Percentiles rank a stretch among this genome's conserved stretches.
Evolutionary conservation across 2,113 vertebrate genomes (phyloP).

Genomic region (Miniopterus natalensis): DNA sequence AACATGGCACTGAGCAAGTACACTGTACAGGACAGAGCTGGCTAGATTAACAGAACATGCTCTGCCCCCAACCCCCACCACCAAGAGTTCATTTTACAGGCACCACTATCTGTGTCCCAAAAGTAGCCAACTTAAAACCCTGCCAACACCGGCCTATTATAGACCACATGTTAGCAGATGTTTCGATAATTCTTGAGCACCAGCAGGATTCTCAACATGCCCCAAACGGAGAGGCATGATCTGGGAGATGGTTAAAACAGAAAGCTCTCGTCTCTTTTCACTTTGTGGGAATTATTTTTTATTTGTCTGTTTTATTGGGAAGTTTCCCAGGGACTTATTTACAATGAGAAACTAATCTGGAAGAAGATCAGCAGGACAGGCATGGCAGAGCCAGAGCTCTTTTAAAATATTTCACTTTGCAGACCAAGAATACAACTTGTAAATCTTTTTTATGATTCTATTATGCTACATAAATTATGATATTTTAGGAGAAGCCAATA

Average conservation of each 20-base stretch:
- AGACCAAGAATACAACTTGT: conserved; percentile 37
- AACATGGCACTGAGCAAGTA: neutral
- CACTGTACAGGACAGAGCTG: neutral
- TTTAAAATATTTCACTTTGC: conserved; percentile 43
- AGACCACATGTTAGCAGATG: neutral
- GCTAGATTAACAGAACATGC: neutral
- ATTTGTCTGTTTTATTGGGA: conserved; percentile 23
- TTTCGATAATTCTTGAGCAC: neutral
- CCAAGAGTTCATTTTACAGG: conserved; percentile 28
- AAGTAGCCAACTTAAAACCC: conserved; percentile 13
- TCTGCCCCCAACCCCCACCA: neutral
- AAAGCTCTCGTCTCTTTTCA: conserved; percentile 16
- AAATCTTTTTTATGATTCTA: conserved; percentile 57
- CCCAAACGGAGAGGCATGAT: neutral
- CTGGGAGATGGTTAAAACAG: neutral
- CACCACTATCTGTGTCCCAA: conserved; percentile 24
- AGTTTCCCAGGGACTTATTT: conserved; percentile 47
- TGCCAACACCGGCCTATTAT: neutral
- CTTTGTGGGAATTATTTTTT: conserved; percentile 52
- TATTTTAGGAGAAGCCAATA: conserved; percentile 56
- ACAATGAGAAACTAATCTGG: conserved; percentile 3
- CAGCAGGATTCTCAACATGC: neutral
- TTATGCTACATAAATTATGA: conserved; percentile 51
- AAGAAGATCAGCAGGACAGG: conserved; percentile 11
- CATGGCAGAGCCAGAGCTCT: neutral